Evolutionary conservation across 2,888 invertebrate species (phyloP).

Genomic region (Lucinisca nassula): DNA sequence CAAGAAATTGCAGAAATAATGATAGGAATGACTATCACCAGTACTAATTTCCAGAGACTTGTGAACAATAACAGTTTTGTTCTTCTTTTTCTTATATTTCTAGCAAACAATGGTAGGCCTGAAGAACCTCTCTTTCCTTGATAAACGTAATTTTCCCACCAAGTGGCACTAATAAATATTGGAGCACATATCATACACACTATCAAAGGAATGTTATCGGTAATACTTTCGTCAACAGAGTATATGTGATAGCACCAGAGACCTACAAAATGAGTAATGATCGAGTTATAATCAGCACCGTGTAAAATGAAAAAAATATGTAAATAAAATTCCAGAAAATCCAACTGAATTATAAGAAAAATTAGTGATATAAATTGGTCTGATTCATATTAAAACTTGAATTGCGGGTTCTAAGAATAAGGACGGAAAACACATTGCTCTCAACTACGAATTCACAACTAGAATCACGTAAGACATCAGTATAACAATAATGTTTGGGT

Average conservation of each 20-base stretch:
- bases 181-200: constrained; percentile 91
- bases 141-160: constrained; percentile 99
- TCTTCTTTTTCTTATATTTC: constrained; percentile 57
- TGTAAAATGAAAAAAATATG: constrained; percentile 24
- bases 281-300: no score
- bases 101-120: constrained; percentile 61
- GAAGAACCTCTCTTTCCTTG: constrained; percentile 56
- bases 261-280: constrained; percentile 20
- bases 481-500: no score
- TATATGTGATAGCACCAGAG: constrained; percentile 60
- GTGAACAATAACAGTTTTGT: constrained; percentile 64
- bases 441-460: no score
- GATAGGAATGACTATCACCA: constrained; percentile 71
- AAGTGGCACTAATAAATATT: constrained; percentile 94
- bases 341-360: background rate
- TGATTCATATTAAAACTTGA: no score
- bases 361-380: background rate
- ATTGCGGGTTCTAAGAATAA: no score
- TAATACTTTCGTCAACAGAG: constrained; percentile 24
- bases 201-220: constrained; percentile 89
- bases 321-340: background rate
- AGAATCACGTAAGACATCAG: no score
- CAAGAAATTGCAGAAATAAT: constrained; percentile 68
- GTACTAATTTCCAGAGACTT: constrained; percentile 75
- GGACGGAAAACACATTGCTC: no score